Base-by-base conservation (phyloP, 1,140 invertebrate genomes). In the Nasonia vitripennis region DNA sequence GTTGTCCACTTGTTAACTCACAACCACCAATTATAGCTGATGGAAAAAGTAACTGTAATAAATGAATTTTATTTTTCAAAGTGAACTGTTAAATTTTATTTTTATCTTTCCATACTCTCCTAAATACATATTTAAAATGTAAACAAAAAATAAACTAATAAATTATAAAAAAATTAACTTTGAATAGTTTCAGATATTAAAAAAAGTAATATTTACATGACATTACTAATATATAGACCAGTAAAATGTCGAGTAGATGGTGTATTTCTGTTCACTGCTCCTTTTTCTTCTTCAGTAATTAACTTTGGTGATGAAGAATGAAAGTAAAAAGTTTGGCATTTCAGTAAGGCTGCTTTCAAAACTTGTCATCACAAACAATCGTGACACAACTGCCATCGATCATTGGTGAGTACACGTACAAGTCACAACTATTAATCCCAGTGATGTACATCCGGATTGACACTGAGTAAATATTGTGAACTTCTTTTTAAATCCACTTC, bases 401-500 rank as follows among this genome's bases (percentile, higher is more conserved):
- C 11, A 87, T 73, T 73, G 87, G 87, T 23, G 87, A 86, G 85
- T 86, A 89, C 17, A 88, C 51, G 85, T 88, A 89, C 31, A 90
- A 81, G 87, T 89, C 87, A 88, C 87, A 90, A 67, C 85, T 73
- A 48, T 55, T 84, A 70, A 83, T 71, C 6, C 87, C 87, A 86
- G 83, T 85, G 17, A 90, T 51, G 68, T 90, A 89, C 88, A 90
- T 88, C 87, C 89, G 88, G 23, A 88, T 87, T 89, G 87, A 70
- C 71, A 48, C 81, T 89, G 89, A 37, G 87, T 89, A 81, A 90
- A 79, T 89, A 90, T 45, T 37, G 12, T 51, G 75, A 20, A 79
- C 31, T 83, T 78, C 23, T 23, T 37, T 67, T 62, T 48, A 48
- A 48, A 23, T 0, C 55, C 20, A 51, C 27, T 23, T n/a, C 55